These are phyloP conservation scores for Lasioglossum morio DNA, from an alignment of 2,888 invertebrate genomes.

Conservation along the genomic window DNA sequence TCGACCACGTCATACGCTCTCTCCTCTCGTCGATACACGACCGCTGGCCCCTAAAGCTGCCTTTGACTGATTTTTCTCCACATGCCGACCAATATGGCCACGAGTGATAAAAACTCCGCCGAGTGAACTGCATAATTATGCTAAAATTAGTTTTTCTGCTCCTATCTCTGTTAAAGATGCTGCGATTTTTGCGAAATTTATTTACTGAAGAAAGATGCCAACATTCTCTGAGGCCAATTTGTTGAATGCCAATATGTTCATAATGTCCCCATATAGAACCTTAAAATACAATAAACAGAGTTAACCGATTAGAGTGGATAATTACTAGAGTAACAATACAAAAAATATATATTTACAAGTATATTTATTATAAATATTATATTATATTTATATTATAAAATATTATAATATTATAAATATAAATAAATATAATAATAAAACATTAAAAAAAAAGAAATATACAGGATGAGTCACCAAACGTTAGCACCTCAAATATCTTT, in stretches of 20 bases:
- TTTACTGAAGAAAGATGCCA: not conserved
- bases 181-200: not conserved
- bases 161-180: not conserved
- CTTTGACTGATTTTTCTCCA: not conserved
- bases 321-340: too few species aligned
- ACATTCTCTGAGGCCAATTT: not conserved
- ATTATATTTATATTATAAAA: too few species aligned
- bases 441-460: too few species aligned
- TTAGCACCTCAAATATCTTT: too few species aligned
- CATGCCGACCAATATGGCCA: not conserved
- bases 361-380: too few species aligned
- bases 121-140: not conserved
- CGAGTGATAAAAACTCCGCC: not conserved
- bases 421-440: too few species aligned
- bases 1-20: slow-evolving; percentile 40
- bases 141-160: not conserved
- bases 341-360: too few species aligned
- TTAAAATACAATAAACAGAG: too few species aligned
- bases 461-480: too few species aligned
- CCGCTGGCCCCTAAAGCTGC: not conserved
- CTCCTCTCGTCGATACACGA: not conserved
- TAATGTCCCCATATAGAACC: too few species aligned
- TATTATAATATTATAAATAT: too few species aligned
- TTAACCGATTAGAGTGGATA: too few species aligned
- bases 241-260: not conserved